Evolutionary conservation across 2,888 invertebrate genomes (phyloP).

Genomic region (Pelosia muscerda): DNA sequence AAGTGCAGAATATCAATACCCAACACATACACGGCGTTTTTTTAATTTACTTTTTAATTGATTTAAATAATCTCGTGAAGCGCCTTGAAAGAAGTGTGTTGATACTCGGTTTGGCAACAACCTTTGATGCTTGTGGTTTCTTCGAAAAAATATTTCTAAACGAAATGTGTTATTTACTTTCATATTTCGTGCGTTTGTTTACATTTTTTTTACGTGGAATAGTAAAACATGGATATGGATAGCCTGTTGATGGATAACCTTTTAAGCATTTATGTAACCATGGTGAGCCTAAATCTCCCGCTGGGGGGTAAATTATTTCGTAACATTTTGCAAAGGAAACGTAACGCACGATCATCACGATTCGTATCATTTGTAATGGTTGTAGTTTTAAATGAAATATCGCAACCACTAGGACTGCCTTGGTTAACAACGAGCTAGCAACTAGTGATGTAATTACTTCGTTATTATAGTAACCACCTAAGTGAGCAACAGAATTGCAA

Average conservation of each 20-base stretch:
- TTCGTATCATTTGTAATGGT: conserved; percentile 47
- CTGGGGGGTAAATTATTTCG: conserved; percentile 36
- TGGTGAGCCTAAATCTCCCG: conserved; percentile 12
- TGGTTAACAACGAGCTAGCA: conserved; percentile 20
- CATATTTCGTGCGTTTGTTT: too few species aligned
- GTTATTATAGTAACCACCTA: conserved; percentile 18
- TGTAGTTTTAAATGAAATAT: conserved; percentile 47
- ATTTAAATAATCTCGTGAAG: too few species aligned
- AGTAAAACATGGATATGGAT: background rate
- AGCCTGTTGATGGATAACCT: background rate
- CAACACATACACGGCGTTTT: too few species aligned
- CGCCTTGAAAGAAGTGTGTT: too few species aligned
- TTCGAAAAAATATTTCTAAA: too few species aligned
- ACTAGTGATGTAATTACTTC: conserved; percentile 35
- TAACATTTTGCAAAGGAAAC: conserved; percentile 43
- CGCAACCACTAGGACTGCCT: conserved; percentile 31
- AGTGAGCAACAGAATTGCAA: conserved; percentile 12
- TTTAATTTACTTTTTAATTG: too few species aligned
- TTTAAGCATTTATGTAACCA: background rate
- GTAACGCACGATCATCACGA: conserved; percentile 58
- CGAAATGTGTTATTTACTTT: too few species aligned
- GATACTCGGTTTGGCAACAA: too few species aligned
- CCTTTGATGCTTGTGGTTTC: too few species aligned
- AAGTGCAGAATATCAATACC: too few species aligned
- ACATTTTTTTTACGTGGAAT: background rate